Evolutionary conservation across 1,140 invertebrate species (phyloP), one percentile per base, ranked within the genome.

Genomic region (Drosophila sucinea): DNA sequence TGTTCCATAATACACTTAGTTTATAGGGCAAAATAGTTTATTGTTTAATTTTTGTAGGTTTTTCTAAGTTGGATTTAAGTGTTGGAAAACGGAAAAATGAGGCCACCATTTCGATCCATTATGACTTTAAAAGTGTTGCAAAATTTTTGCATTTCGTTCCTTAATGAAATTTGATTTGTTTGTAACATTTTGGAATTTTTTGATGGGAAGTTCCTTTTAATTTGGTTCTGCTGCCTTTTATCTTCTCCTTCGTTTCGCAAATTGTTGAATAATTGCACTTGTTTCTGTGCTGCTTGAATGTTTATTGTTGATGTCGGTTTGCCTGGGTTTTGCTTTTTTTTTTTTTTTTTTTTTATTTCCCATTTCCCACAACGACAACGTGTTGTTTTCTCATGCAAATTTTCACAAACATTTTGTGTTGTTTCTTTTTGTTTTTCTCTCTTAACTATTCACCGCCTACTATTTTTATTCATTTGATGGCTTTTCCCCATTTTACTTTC

Each of bases 221-320:
- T 35, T 29, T 61, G 27, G 3, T 25, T 17, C 11, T 44, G 33
- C 30, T n/a, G 11, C 25, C 1, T 11, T 3, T 47, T 56, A 27
- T 71, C 60, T n/a, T 35, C 55, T 70, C 67, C 69, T 65, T 56
- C 54, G 61, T 74, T 75, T 70, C 60, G 68, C 83, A 86, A 86
- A 86, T 87, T 87, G 83, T 87, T 83, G 77, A 87, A 87, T 89
- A 87, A 87, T 83, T 87, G 83, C 73, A 77, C 65, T 85, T 85
- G 79, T 77, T 82, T 67, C 62, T 60, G 27, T 25, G 29, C 23
- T 51, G 25, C 23, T 51, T 51, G 23, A 51, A 27, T 51, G 44
- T 27, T 23, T 38, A 10, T 47, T 25, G 0, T 27, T 27, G 30
- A 30, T 30, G 30, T 41, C n/a, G 11, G 67, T 70, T 60, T 75